Evolutionary conservation across 2,888 invertebrate species (phyloP), one percentile per base, ranked within the genome.

Genomic region (Ernsta delagoae): DNA sequence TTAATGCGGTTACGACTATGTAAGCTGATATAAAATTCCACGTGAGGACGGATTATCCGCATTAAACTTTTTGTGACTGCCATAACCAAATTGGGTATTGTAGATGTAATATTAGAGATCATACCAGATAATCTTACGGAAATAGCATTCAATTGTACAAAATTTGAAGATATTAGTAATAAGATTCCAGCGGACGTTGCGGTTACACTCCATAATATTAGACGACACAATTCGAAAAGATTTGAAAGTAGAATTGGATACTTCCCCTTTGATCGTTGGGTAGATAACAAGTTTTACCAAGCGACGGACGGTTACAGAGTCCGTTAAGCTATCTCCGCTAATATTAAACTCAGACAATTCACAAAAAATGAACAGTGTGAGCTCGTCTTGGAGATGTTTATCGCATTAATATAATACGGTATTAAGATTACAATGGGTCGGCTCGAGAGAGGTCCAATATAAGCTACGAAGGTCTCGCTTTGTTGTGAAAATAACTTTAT

Each of bases 401-500:
- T 93, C 93, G 92, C 89, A 92, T 93, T 92, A 92, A 92, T 92
- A 91, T 92, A 91, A 92, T 92, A 90, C 86, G 81, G 90, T 88
- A 92, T 92, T 93, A 92, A 89, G 91, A 90, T 89, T 85, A 93
- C 92, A 93, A 93, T 92, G 86, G 91, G 79, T 78, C 85, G 90
- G 90, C 87, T 92, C 88, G 86, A 88, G 88, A 90, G 88, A 89
- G 89, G 89, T 85, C 89, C 92, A 92, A 92, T 91, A 89, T 92
- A 90, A 87, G 90, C 90, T 91, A 87, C 84, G 85, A 87, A 85
- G 79, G 84, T 80, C 83, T 78, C 84, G 89, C 92, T 90, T 92
- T 93, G 92, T 92, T 92, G 92, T 88, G 91, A 89, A 89, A 89
- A 93, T 92, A 92, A 89, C 91, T 88, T 92, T 89, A 88, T 91